phyloP scores from a whole-genome alignment of 2,797 vertebrate species.

The Rhinoraja longicauda region DNA sequence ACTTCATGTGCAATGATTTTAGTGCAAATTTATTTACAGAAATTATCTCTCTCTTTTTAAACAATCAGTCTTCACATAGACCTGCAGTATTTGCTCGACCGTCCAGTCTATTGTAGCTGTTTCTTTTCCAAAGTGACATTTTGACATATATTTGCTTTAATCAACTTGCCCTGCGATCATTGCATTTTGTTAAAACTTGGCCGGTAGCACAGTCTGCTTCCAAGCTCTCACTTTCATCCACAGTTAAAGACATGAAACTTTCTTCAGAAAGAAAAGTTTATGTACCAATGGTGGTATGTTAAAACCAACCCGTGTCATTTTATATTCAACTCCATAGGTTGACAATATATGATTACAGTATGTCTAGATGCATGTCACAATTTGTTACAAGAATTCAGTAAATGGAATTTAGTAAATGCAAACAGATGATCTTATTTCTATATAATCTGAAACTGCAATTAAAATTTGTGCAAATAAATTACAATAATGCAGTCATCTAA shows the following conservation, averaged over 20 bases:
- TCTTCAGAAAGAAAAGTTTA: not conserved
- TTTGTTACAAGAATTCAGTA: conserved; percentile 1
- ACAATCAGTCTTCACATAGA: not conserved
- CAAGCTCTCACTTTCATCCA: not conserved
- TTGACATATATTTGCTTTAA: not conserved
- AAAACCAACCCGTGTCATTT: not conserved
- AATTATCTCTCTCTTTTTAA: not conserved
- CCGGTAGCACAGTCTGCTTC: not conserved
- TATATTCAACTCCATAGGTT: not conserved
- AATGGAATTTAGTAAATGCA: not conserved
- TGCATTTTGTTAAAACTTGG: not conserved
- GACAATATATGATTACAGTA: not conserved
- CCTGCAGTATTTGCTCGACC: not conserved
- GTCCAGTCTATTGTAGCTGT: not conserved
- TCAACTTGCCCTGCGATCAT: not conserved
- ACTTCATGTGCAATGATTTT: not conserved
- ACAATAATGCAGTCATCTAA: not conserved
- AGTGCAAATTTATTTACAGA: not conserved
- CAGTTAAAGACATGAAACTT: not conserved
- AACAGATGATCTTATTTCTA: not conserved
- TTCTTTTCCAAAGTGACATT: not conserved
- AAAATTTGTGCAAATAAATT: not conserved
- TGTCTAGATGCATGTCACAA: not conserved
- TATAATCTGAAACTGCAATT: not conserved
- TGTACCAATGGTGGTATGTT: not conserved